phyloP scores from a whole-genome alignment of 2,797 vertebrate genomes.

The Phoebastria nigripes region DNA sequence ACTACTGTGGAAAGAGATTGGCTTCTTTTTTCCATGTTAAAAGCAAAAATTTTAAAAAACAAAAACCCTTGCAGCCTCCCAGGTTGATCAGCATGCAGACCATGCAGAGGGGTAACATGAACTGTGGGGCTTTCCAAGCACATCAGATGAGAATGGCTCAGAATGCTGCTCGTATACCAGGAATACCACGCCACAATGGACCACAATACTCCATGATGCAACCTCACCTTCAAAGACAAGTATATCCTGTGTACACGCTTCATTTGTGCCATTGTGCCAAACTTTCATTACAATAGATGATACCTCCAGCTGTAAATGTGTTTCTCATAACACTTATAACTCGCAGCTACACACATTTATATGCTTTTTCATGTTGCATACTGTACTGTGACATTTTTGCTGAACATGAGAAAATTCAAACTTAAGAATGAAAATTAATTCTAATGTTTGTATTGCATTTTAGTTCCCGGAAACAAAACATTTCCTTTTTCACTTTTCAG shows the following conservation, averaged over 20 bases:
- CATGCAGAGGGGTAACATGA: conserved; percentile 90
- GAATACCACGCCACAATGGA: conserved; percentile 88
- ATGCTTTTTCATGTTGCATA: not conserved
- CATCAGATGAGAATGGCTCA: conserved; percentile 92
- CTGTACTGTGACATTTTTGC: not conserved
- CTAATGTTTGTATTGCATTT: not conserved
- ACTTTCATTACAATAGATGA: conserved; percentile 35
- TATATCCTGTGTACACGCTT: conserved; percentile 76
- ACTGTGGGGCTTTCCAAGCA: conserved; percentile 90
- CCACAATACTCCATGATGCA: conserved; percentile 98
- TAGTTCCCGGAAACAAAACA: not conserved
- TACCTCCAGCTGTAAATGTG: conserved; percentile 37
- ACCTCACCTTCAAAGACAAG: conserved; percentile 97
- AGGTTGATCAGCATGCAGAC: conserved; percentile 98
- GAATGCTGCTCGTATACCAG: conserved; percentile 86
- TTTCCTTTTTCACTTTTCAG: not conserved
- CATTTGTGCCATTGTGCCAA: conserved; percentile 57
- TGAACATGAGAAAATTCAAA: not conserved
- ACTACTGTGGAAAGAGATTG: conserved; percentile 35
- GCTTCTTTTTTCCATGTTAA: conserved; percentile 48
- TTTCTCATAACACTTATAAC: not conserved
- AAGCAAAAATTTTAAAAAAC: conserved; percentile 57
- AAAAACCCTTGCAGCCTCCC: conserved; percentile 86
- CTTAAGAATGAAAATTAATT: not conserved
- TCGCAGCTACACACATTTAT: not conserved